These are phyloP conservation scores for Gephyroberyx darwinii DNA, from an alignment of 2,797 vertebrate species.

Conservation along the genomic window DNA sequence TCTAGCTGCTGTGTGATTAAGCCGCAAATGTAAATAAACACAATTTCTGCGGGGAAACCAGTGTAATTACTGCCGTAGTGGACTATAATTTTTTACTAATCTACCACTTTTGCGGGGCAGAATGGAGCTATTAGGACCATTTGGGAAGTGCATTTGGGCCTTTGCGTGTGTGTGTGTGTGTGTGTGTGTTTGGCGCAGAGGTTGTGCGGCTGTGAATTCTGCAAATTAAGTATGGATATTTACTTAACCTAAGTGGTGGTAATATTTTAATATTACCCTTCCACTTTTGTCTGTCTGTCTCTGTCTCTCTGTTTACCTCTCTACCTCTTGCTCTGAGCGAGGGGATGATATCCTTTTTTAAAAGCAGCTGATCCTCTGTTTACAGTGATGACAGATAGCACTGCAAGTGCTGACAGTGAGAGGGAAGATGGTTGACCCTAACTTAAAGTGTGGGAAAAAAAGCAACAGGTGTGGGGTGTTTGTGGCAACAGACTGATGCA, in stretches of 20 bases:
- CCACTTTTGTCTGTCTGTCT: constrained; percentile 6
- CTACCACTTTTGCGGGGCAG: constrained; percentile 1
- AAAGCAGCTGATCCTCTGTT: constrained; percentile 27
- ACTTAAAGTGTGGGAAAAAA: constrained; percentile 33
- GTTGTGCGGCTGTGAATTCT: constrained; percentile 7
- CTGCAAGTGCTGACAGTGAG: constrained; percentile 26
- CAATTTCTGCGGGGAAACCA: constrained; percentile 6
- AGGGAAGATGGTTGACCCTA: constrained; percentile 30
- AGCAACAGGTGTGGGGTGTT: constrained; percentile 46
- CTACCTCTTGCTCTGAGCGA: constrained; percentile 16
- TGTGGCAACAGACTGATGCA: constrained; percentile 30
- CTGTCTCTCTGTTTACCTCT: constrained; percentile 3
- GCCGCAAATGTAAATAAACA: not conserved
- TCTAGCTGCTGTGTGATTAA: constrained; percentile 1
- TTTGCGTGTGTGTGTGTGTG: constrained; percentile 7
- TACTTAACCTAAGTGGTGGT: not conserved
- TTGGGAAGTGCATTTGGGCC: not conserved
- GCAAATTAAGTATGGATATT: constrained; percentile 33
- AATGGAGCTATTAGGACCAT: constrained; percentile 3
- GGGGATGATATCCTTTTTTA: not conserved
- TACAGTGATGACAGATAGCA: constrained; percentile 16
- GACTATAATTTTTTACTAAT: constrained; percentile 28
- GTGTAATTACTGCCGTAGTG: not conserved
- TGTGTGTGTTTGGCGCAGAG: not conserved
- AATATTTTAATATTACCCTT: constrained; percentile 16